These are phyloP conservation scores for Philonicus albiceps DNA, from an alignment of 2,888 invertebrate genomes.

Conservation along the genomic window DNA sequence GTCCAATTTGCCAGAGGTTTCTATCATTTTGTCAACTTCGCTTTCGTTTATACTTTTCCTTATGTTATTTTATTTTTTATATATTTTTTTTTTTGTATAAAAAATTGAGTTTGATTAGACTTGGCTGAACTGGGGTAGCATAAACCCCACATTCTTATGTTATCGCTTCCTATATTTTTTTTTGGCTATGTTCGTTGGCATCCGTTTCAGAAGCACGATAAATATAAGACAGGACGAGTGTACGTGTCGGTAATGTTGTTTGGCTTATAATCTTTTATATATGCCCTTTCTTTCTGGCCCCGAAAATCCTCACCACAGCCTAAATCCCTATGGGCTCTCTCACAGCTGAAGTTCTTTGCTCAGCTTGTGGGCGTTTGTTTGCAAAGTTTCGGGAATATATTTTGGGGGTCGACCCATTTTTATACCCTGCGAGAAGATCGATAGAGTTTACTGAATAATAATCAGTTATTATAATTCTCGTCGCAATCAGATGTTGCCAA, in stretches of 20 bases:
- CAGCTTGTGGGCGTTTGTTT: background rate
- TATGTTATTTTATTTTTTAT: background rate
- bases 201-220: background rate
- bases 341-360: background rate
- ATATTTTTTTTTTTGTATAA: background rate
- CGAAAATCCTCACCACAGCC: background rate
- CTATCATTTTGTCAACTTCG: constrained; percentile 44
- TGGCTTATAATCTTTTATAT: background rate
- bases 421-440: background rate
- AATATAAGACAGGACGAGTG: background rate
- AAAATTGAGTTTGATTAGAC: background rate
- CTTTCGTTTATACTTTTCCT: background rate
- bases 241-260: background rate
- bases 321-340: background rate
- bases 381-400: background rate
- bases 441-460: background rate
- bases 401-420: background rate
- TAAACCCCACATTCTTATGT: background rate
- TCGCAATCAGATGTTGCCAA: background rate
- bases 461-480: background rate
- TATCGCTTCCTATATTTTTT: background rate
- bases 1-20: constrained; percentile 73
- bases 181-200: background rate
- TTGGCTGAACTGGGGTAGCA: background rate
- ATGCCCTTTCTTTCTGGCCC: background rate